A percentile compares a stretch with the other conserved stretches of the same genome.
These are phyloP conservation scores for Harmothoe impar DNA, from an alignment of 2,888 invertebrate genomes.

Conservation along the genomic window DNA sequence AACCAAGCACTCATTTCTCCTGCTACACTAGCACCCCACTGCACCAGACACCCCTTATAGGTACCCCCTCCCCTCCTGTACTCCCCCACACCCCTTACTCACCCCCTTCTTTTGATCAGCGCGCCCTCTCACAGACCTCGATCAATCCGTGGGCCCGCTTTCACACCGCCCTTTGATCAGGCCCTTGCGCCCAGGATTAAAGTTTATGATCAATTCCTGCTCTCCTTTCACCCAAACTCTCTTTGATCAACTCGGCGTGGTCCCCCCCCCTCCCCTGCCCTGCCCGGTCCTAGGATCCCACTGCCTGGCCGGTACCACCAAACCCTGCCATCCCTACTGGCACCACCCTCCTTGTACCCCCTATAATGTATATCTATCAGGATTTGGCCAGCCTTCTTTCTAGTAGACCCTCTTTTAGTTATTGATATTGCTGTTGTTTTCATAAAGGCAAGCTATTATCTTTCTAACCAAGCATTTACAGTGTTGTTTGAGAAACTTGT, in stretches of 20 bases:
- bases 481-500: no score
- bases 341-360: background rate
- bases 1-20: background rate
- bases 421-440: no score
- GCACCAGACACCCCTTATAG: constrained; percentile 26
- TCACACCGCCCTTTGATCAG: constrained; percentile 53
- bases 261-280: background rate
- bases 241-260: constrained; percentile 40
- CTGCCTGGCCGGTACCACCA: background rate
- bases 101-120: constrained; percentile 30
- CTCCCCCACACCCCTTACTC: background rate
- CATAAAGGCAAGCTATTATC: no score
- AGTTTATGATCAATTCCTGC: constrained; percentile 58
- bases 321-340: no score
- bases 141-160: constrained; percentile 38
- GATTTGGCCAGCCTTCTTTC: no score
- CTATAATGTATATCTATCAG: background rate
- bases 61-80: background rate
- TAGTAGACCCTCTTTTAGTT: no score
- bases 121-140: constrained; percentile 5
- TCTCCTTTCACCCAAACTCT: constrained; percentile 57
- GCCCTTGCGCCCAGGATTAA: constrained; percentile 57
- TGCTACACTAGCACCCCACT: background rate
- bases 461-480: no score
- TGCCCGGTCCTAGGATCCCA: background rate